These are phyloP conservation scores for Peromyscus californicus DNA, from an alignment of 2,113 vertebrate species.

Conservation along the genomic window DNA sequence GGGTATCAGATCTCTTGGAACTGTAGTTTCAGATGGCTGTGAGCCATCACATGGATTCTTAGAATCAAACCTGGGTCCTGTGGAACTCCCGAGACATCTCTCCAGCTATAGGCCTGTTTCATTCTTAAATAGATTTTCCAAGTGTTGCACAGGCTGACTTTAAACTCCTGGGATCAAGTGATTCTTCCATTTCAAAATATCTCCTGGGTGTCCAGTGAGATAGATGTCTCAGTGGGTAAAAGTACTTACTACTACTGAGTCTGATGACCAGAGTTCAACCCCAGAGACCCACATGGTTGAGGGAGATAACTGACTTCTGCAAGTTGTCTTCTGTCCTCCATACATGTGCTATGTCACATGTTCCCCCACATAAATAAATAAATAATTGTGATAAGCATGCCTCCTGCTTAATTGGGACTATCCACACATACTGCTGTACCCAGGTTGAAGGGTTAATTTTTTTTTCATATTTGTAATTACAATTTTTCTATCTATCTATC, in stretches of 20 bases:
- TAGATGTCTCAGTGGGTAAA: neutral
- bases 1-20: neutral
- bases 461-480: conserved; percentile 18
- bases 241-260: neutral
- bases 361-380: neutral
- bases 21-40: neutral
- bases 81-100: neutral
- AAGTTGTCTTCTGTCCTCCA: neutral
- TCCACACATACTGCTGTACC: neutral
- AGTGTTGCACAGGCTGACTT: neutral
- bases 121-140: neutral
- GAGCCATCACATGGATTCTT: neutral
- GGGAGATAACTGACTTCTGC: neutral
- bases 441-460: neutral
- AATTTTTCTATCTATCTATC: neutral
- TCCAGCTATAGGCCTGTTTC: neutral
- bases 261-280: neutral
- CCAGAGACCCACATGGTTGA: neutral
- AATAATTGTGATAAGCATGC: neutral
- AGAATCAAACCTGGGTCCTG: neutral
- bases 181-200: neutral
- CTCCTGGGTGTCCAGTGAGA: neutral
- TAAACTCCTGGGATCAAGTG: neutral
- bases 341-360: neutral
- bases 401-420: neutral